Conservation (phyloP, 2,888 invertebrate genomes). For the Acronicta leporina region DNA sequence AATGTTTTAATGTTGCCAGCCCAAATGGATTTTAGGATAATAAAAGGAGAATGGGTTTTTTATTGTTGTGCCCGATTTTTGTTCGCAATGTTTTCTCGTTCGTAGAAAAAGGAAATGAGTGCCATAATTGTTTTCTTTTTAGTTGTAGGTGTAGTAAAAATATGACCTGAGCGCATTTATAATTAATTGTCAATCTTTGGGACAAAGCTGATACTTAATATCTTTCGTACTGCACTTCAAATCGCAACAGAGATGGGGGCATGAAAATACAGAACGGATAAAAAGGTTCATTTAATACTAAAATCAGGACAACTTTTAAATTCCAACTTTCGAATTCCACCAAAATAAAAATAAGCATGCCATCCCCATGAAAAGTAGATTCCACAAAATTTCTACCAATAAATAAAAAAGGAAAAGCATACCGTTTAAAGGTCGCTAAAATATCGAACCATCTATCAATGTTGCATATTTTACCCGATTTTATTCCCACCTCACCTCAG, state of each 20-base stretch:
- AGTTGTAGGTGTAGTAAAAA: no score
- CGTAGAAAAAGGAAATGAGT: no score
- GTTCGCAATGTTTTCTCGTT: not conserved
- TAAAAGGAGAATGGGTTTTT: slow-evolving; percentile 36
- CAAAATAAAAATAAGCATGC: slow-evolving; percentile 7
- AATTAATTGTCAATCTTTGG: no score
- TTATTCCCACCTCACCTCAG: slow-evolving; percentile 46
- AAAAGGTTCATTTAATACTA: not conserved
- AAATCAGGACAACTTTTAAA: not conserved
- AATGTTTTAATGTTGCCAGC: slow-evolving; percentile 48
- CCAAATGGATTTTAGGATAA: slow-evolving; percentile 35
- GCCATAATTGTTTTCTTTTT: no score
- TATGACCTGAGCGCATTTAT: no score
- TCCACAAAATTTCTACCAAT: slow-evolving; percentile 11
- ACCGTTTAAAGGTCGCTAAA: slow-evolving; percentile 34
- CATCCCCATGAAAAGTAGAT: slow-evolving; percentile 16
- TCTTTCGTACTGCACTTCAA: no score
- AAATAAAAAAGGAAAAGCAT: slow-evolving; percentile 18
- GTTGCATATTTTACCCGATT: slow-evolving; percentile 51
- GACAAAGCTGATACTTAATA: no score
- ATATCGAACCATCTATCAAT: slow-evolving; percentile 62
- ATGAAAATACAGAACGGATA: no score
- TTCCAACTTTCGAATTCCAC: slow-evolving; percentile 1
- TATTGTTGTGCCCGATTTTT: slow-evolving; percentile 31
- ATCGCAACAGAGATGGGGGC: no score